These are phyloP conservation scores for Ormia ochracea DNA, from an alignment of 2,888 invertebrate genomes.

Conservation along the genomic window DNA sequence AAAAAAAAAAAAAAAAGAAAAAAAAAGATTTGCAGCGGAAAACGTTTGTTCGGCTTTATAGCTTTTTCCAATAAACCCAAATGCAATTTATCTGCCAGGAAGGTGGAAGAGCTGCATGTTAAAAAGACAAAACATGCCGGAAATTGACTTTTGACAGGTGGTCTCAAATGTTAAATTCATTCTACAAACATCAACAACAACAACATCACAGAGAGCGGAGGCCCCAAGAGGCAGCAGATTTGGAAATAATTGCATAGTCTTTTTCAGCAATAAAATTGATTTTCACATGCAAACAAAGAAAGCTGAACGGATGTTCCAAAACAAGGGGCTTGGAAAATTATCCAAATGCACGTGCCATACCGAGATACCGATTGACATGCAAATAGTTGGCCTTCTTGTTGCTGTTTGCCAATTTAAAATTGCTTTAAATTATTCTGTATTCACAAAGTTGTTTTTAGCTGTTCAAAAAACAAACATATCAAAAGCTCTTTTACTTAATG, in stretches of 20 bases:
- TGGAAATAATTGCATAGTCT: constrained; percentile 12
- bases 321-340: not conserved
- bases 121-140: constrained; percentile 5
- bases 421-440: not conserved
- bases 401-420: not conserved
- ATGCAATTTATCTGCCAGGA: constrained; percentile 12
- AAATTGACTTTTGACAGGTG: constrained; percentile 55
- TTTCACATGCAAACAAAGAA: constrained; percentile 20
- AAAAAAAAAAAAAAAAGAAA: too few species aligned
- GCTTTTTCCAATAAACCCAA: constrained; percentile 7
- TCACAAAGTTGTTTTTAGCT: too few species aligned
- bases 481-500: too few species aligned
- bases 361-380: too few species aligned
- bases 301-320: not conserved
- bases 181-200: not conserved
- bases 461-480: too few species aligned
- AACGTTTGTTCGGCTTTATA: not conserved
- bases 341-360: not conserved
- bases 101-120: not conserved
- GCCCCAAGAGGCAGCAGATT: constrained; percentile 18
- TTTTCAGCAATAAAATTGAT: constrained; percentile 14
- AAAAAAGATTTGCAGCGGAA: constrained; percentile 36
- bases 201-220: not conserved
- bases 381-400: not conserved
- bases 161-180: constrained; percentile 13